Base-by-base conservation (phyloP, 2,113 vertebrate species). In the Chaetops frenatus region DNA sequence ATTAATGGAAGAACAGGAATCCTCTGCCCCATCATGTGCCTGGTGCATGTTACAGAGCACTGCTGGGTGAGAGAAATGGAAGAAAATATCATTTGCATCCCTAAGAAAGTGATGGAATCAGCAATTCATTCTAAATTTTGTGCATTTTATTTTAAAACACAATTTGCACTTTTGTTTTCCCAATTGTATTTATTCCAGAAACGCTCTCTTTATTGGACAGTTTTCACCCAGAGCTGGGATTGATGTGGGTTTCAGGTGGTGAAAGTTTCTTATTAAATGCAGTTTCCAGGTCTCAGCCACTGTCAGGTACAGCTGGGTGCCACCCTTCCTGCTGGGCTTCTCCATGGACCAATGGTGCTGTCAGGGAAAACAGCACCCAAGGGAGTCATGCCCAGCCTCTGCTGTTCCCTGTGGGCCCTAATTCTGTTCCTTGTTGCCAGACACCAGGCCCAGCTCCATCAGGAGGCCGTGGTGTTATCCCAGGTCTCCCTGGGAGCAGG, bases 271-370 rank as follows among this genome's bases (percentile, higher is more conserved):
- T 12, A 22, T 3, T 2, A 24, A 44, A 38, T 1, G 19, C 20
- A 17, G 25, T 29, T 64, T 44, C 45, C n/a, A 9, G 7, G 31
- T 9, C 45, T 28, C 36, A 33, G 51, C 7, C 48, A 0, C 47
- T 2, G 21, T 7, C 10, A 11, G 17, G 11, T 7, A 6, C 1
- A 7, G 38, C 28, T 33, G 5, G 0, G 7, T 42, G 36, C 35
- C 4, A 2, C 17, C 56, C 1, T 1, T 12, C 15, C 3, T 2
- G 7, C n/a, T n/a, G n/a, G n/a, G n/a, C n/a, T 81, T 35, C 31
- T 28, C 45, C 42, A 18, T 0, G 0, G 57, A 9, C 22, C 0
- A 0, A 3, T 1, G 21, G 24, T 2, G 4, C 54, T 44, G 0
- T 20, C 36, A 27, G 24, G 72, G 51, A 24, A 51, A 80, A 27